Percentiles rank a stretch among this genome's conserved stretches.
These are phyloP conservation scores for Argyrosomus regius DNA, from an alignment of 2,797 vertebrate species.

Conservation along the genomic window DNA sequence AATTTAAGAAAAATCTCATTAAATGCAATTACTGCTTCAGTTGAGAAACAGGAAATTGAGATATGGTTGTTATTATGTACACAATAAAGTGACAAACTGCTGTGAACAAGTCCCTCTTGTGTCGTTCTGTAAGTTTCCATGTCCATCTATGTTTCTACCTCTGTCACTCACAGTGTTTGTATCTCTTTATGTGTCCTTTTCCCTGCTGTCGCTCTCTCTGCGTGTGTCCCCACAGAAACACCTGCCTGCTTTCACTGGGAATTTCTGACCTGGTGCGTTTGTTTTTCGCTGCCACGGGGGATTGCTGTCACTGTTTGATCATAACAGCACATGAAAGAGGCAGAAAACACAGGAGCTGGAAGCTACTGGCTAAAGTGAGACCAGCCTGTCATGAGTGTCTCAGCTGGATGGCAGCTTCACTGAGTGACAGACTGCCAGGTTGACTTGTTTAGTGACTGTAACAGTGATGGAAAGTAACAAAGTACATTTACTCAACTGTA, in stretches of 20 bases:
- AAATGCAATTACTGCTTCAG: not conserved
- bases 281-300: slow-evolving; percentile 41
- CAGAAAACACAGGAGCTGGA: slow-evolving; percentile 34
- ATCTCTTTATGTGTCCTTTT: slow-evolving; percentile 16
- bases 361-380: slow-evolving; percentile 35
- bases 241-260: slow-evolving; percentile 39
- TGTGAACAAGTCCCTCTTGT: not conserved
- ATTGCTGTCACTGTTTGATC: slow-evolving; percentile 59
- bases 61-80: not conserved
- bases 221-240: slow-evolving; percentile 8
- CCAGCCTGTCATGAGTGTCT: slow-evolving; percentile 19
- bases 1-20: not conserved
- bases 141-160: slow-evolving; percentile 18
- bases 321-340: slow-evolving; percentile 60
- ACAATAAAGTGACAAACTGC: not conserved
- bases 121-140: not conserved
- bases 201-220: slow-evolving; percentile 14
- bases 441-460: slow-evolving; percentile 5
- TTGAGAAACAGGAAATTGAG: not conserved
- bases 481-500: not conserved
- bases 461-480: not conserved
- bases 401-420: slow-evolving; percentile 28
- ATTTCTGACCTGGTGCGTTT: slow-evolving; percentile 48
- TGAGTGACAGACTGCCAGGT: slow-evolving; percentile 20
- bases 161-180: slow-evolving; percentile 19